Evolutionary conservation across 2,888 invertebrate species (phyloP), one percentile per base, ranked within the genome.

Genomic region (Petrolisthes manimaculis): DNA sequence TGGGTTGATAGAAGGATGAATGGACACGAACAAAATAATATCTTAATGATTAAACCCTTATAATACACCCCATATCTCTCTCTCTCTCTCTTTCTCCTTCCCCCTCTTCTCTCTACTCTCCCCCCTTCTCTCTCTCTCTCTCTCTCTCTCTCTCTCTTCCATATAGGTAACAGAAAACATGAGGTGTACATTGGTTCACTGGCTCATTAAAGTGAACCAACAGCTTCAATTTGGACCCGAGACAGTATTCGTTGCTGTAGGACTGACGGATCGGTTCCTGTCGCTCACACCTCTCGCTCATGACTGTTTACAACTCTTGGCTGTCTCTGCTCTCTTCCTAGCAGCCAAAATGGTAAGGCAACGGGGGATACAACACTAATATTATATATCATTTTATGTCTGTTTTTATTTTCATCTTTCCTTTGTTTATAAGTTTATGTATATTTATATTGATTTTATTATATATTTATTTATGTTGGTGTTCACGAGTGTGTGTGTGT

Each of bases 281-380:
- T 83, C 89, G 4, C 37, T 82, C 5, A 84, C 90, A 0, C 86
- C 90, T n/a, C 69, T 90, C 69, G 90, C 90, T n/a, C 86, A 86
- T 24, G 90, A 90, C 74, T 90, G 90, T 54, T 79, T 90, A 14
- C 90, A 90, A 77, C 89, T 90, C 8, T 77, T 90, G 21, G 89
- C 83, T 5, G 87, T 90, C 14, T 78, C 81, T n/a, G 24, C 89
- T 14, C 85, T 89, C 37, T 86, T 86, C 80, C 55, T 90, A 1
- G 90, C 90, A 9, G 90, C 87, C 1, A 90, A 90, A 77, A 89
- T 90, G 90, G 90, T 89, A 51, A 85, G 89, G 2, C 5, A 77
- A 3, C 1, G 61, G 1, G 61, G 37, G 37, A 37, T 37, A 37
- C 37, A 37, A 37, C 37, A 37, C 37, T 37, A 37, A 1, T 37